phyloP scores from a whole-genome alignment of 2,113 vertebrate species.

The Cyphomyrus discorhynchus region DNA sequence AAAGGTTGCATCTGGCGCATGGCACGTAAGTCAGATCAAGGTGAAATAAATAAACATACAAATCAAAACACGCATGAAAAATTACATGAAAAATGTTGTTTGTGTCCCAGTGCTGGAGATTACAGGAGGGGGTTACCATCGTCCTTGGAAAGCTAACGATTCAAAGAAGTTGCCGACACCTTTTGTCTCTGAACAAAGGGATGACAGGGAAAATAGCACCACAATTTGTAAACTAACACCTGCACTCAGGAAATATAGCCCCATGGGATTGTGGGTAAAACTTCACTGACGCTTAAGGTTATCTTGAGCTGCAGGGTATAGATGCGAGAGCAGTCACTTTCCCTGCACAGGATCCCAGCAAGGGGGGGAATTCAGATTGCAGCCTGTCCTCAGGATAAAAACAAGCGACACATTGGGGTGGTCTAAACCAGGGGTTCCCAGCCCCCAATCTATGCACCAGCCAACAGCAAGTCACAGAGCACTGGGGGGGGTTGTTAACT shows the following conservation, averaged over 20 bases:
- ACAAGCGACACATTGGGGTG: neutral
- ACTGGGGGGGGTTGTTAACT: neutral
- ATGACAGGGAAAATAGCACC: neutral
- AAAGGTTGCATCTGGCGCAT: constrained; percentile 44
- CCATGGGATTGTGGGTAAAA: constrained; percentile 18
- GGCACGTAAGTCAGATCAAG: constrained; percentile 45
- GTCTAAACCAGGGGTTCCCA: neutral
- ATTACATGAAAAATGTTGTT: neutral
- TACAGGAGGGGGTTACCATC: neutral
- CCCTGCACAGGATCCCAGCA: neutral
- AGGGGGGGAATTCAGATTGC: neutral
- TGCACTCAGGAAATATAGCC: neutral
- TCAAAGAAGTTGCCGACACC: neutral
- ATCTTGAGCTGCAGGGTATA: neutral
- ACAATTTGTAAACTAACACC: neutral
- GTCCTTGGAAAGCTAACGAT: neutral
- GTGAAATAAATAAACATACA: constrained; percentile 34
- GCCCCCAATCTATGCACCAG: neutral
- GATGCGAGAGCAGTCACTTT: neutral
- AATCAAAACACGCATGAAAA: constrained; percentile 28
- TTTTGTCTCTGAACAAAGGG: constrained; percentile 5
- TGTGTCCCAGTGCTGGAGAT: neutral
- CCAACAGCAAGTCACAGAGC: neutral
- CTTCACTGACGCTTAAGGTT: constrained; percentile 15
- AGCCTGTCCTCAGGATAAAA: neutral